Evolutionary conservation across 1,140 invertebrate species (phyloP), one percentile per base, ranked within the genome.

Genomic region (Drosophila insularis): DNA sequence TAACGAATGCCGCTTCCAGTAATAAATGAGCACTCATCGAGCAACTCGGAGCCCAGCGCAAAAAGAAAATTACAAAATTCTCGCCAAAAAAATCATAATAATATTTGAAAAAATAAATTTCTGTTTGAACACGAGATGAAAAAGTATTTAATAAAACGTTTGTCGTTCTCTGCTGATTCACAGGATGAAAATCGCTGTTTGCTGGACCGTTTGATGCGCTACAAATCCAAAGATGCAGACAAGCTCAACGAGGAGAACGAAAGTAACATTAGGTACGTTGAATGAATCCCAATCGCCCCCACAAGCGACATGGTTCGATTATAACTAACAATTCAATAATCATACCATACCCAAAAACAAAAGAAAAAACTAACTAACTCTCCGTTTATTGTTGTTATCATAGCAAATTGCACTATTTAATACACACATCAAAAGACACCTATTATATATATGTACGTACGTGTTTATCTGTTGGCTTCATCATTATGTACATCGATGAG

Each of bases 241-340:
- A 96, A 96, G 92, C 94, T 98, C 94, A 98, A 98, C 90, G 96
- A 97, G 93, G 97, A 98, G 92, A 98, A 98, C 94, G 97, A 98
- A 93, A 96, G 96, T 91, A 97, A 97, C 91, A 92, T 98, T 69
- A 96, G 95, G 96, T 97, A 94, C 10, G 72, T 43, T 32, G 4
- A 27, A 14, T n/a, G 27, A 27, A 17, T 43, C 14, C 14, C n/a
- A 37, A 37, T 13, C 40, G 67, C 46, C 5, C 56, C 56, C 59
- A 23, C 13, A 14, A 56, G 37, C 17, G 31, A 56, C 54, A 56
- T 56, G 55, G 55, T 19, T 58, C 14, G 55, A 37, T 58, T 58
- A n/a, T 14, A 37, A 58, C 31, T 58, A 58, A 58, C 55, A 58
- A 32, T 58, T 58, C 10, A 58, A 35, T 58, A 58, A 37, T 37